A percentile compares a stretch with the other conserved stretches of the same genome.
These are phyloP conservation scores for Pseudomyrmex concolor DNA, from an alignment of 1,140 invertebrate species.

Conservation along the genomic window DNA sequence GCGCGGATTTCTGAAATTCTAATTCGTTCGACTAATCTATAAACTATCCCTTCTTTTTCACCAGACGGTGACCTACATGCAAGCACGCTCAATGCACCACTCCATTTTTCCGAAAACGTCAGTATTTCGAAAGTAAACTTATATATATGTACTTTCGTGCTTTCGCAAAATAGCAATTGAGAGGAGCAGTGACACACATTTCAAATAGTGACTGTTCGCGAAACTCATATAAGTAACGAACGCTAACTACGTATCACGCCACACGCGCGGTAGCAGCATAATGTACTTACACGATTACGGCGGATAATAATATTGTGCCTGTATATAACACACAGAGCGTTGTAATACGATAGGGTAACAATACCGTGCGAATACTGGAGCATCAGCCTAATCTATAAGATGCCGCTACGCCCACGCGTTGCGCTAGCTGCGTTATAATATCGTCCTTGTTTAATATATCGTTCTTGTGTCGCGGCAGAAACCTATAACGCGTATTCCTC, in stretches of 20 bases:
- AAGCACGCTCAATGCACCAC: not conserved
- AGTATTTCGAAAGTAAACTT: constrained; percentile 5
- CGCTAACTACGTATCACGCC: constrained; percentile 9
- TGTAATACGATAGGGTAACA: constrained; percentile 57
- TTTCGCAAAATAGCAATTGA: not conserved
- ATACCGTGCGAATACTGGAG: constrained; percentile 46
- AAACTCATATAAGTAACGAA: constrained; percentile 42
- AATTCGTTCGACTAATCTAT: constrained; percentile 71
- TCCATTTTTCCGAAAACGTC: no score
- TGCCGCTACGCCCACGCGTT: not conserved
- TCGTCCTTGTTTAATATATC: not conserved
- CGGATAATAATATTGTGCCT: constrained; percentile 58
- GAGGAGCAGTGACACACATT: constrained; percentile 3
- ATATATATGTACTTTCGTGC: not conserved
- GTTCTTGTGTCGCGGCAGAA: constrained; percentile 9
- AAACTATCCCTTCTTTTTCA: constrained; percentile 55
- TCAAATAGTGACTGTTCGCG: not conserved
- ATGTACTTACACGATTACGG: constrained; percentile 47
- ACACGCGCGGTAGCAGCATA: constrained; percentile 16
- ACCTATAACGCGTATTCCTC: constrained; percentile 19
- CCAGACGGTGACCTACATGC: not conserved
- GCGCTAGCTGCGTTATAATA: constrained; percentile 15
- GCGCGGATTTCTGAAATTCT: constrained; percentile 76
- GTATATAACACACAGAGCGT: constrained; percentile 29
- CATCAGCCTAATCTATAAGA: constrained; percentile 59